These are phyloP conservation scores for Hippopotamus amphibius DNA, from an alignment of 2,113 vertebrate genomes.

Conservation along the genomic window DNA sequence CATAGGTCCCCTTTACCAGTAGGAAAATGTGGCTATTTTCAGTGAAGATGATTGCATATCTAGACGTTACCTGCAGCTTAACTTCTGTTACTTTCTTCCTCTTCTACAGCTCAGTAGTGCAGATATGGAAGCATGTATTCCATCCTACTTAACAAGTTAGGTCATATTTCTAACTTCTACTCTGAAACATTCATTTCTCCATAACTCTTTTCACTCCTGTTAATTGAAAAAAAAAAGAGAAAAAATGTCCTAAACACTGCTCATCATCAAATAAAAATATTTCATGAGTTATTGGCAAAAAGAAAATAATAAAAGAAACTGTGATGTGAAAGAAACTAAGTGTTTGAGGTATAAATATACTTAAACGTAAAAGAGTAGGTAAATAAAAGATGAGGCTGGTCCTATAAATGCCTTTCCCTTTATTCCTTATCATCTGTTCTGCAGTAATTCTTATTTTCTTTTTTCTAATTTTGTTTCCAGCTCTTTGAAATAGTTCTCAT, in stretches of 20 bases:
- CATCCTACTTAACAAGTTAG: neutral
- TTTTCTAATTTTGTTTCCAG: neutral
- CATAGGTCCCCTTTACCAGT: neutral
- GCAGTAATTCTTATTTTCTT: neutral
- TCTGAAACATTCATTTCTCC: neutral
- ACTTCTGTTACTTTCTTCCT: slow-evolving; percentile 5
- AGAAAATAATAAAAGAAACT: neutral
- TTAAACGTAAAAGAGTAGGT: neutral
- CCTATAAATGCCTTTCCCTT: neutral
- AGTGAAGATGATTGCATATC: neutral
- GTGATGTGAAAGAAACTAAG: slow-evolving; percentile 13
- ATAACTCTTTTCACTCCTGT: neutral
- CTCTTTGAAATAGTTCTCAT: neutral
- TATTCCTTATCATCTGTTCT: neutral
- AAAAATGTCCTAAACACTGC: neutral
- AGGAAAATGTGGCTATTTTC: neutral
- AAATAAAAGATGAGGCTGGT: neutral
- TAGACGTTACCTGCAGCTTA: neutral
- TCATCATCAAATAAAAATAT: slow-evolving; percentile 11
- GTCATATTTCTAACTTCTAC: slow-evolving; percentile 29
- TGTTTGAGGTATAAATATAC: neutral
- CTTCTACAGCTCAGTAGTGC: neutral
- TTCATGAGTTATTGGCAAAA: neutral
- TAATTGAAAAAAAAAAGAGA: neutral
- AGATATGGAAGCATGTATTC: neutral